A percentile compares a stretch with the other conserved stretches of the same genome.
Evolutionary conservation across 2,888 invertebrate species (phyloP).

Genomic region (Phyllotreta striolata): DNA sequence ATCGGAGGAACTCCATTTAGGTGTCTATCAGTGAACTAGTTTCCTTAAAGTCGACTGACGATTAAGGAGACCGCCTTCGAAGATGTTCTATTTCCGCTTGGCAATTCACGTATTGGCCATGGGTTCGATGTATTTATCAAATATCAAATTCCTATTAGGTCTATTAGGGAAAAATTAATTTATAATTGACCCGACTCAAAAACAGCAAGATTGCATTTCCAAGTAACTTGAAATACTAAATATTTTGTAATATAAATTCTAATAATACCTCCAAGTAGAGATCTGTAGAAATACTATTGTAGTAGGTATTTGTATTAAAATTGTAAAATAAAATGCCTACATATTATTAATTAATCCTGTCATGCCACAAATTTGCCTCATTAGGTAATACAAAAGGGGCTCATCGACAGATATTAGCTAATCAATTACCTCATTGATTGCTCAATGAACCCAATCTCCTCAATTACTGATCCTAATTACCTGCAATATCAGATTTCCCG

Average conservation of each 20-base stretch:
- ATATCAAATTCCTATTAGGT: background rate
- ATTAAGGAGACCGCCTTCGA: slow-evolving; percentile 53
- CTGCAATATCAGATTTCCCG: slow-evolving; percentile 34
- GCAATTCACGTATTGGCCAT: slow-evolving; percentile 35
- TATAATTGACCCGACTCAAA: background rate
- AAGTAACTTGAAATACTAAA: too few relatives aligned
- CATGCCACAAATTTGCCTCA: slow-evolving; percentile 54
- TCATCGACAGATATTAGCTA: too few relatives aligned
- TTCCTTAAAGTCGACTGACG: slow-evolving; percentile 3
- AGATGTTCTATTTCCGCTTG: slow-evolving; percentile 59
- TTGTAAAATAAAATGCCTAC: too few relatives aligned
- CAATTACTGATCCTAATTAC: slow-evolving; percentile 46
- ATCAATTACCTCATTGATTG: too few relatives aligned
- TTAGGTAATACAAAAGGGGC: slow-evolving; percentile 29
- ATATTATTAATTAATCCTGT: too few relatives aligned
- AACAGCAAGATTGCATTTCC: too few relatives aligned
- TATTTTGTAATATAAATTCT: too few relatives aligned
- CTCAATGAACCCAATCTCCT: slow-evolving; percentile 40
- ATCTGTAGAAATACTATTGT: too few relatives aligned
- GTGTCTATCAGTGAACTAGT: background rate
- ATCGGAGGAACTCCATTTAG: background rate
- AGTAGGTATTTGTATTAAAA: too few relatives aligned
- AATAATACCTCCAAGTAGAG: too few relatives aligned
- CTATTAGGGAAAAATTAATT: too few relatives aligned
- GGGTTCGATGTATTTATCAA: slow-evolving; percentile 18